Conservation (phyloP, 2,113 vertebrate genomes). For the Arizona elegans region DNA sequence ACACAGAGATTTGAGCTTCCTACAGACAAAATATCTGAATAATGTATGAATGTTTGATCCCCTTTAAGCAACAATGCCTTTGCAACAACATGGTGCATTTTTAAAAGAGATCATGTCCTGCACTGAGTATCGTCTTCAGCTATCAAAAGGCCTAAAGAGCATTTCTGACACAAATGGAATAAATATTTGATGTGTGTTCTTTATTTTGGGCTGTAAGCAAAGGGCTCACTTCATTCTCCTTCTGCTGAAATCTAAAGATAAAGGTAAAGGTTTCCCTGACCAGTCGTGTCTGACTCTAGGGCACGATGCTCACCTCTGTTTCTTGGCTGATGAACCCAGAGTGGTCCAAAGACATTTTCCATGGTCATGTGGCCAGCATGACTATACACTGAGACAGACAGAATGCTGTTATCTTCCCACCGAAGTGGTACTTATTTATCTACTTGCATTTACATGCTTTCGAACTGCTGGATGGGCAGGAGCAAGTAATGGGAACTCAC, state of each 20-base stretch:
- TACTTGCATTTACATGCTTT: no score
- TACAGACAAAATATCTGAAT: neutral
- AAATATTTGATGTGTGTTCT: neutral
- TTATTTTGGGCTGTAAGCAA: neutral
- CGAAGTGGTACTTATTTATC: no score
- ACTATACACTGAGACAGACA: fast-evolving
- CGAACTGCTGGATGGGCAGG: no score
- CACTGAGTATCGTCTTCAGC: neutral
- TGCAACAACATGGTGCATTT: neutral
- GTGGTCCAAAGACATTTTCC: no score
- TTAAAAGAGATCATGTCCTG: neutral
- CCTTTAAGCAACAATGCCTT: neutral
- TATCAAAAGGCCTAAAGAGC: neutral
- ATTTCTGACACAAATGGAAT: neutral
- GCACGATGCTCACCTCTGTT: no score
- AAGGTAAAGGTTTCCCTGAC: no score
- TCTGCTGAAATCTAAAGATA: neutral
- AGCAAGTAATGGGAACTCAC: no score
- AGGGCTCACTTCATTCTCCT: neutral
- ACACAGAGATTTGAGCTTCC: neutral
- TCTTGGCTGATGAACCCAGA: no score
- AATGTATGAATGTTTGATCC: neutral
- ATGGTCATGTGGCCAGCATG: no score
- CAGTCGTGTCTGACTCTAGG: no score
- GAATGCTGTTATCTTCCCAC: no score